Percentiles rank a stretch among this genome's conserved stretches.
Evolutionary conservation across 2,113 vertebrate genomes (phyloP).

Genomic region (Ptyas mucosa): DNA sequence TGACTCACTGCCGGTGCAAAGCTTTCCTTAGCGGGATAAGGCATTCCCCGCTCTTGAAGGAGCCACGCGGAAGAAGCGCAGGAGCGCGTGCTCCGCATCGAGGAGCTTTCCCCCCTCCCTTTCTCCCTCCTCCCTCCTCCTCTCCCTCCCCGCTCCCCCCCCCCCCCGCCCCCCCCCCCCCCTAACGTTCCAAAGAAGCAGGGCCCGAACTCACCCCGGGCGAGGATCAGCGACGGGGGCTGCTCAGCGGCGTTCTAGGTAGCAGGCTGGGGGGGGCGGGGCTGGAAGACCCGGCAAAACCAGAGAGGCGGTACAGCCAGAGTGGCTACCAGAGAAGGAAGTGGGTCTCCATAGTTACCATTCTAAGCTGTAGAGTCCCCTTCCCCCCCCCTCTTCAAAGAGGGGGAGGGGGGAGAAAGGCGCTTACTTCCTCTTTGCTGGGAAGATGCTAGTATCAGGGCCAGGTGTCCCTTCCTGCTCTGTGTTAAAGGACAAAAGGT

Average conservation of each 20-base stretch:
- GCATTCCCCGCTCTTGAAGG: too few relatives aligned
- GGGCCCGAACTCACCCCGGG: conserved; percentile 13
- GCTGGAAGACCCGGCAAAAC: conserved; percentile 22
- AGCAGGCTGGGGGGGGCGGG: background rate
- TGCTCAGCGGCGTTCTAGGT: background rate
- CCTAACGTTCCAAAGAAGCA: background rate
- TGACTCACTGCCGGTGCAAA: background rate
- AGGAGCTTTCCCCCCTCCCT: too few relatives aligned
- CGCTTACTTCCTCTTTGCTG: background rate
- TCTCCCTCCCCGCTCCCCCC: too few relatives aligned
- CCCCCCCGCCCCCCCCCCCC: fast-evolving
- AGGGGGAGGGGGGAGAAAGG: background rate
- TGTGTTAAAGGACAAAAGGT: background rate
- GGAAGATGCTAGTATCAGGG: background rate
- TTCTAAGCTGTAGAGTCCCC: background rate
- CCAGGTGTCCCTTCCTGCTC: background rate
- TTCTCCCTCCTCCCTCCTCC: fast-evolving
- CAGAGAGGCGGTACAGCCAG: conserved; percentile 3
- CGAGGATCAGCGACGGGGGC: background rate
- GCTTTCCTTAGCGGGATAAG: background rate
- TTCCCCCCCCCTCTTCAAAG: background rate
- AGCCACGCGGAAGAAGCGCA: background rate
- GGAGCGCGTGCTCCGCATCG: background rate
- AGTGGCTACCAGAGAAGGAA: conserved; percentile 4
- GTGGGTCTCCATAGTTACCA: background rate